A percentile compares a stretch with the other conserved stretches of the same genome.
Evolutionary conservation across 2,797 vertebrate genomes (phyloP).

Genomic region (Trachurus trachurus): DNA sequence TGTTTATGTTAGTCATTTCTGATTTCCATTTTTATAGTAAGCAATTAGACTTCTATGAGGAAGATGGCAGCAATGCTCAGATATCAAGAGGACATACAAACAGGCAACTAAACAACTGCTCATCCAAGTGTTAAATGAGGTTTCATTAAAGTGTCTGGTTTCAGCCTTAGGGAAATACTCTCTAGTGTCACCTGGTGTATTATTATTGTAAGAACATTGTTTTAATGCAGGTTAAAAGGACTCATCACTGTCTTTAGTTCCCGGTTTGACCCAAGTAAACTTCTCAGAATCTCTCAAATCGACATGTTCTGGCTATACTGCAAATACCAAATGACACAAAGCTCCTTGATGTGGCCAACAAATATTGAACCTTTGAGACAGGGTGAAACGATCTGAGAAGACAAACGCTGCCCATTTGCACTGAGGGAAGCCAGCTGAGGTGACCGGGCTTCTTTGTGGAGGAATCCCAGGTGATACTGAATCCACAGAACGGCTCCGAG

Average conservation of each 20-base stretch:
- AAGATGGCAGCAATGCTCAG: not conserved
- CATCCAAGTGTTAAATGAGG: not conserved
- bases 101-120: not conserved
- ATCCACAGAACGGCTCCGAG: slow-evolving; percentile 18
- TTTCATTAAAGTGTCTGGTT: not conserved
- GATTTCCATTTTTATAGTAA: not conserved
- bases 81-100: not conserved
- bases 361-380: too few species aligned
- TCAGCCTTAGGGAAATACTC: not conserved
- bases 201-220: too few species aligned
- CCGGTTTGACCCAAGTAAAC: too few species aligned
- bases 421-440: not conserved
- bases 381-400: too few species aligned
- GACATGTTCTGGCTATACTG: not conserved
- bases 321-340: not conserved
- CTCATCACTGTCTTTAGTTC: not conserved
- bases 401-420: not conserved
- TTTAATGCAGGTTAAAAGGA: not conserved
- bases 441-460: not conserved
- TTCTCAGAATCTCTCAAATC: not conserved
- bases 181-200: not conserved
- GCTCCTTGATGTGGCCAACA: not conserved
- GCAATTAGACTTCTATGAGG: not conserved
- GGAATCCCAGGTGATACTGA: not conserved
- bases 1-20: not conserved